Conservation (phyloP, 2,797 vertebrate species). For the Epinephelus malabaricus region DNA sequence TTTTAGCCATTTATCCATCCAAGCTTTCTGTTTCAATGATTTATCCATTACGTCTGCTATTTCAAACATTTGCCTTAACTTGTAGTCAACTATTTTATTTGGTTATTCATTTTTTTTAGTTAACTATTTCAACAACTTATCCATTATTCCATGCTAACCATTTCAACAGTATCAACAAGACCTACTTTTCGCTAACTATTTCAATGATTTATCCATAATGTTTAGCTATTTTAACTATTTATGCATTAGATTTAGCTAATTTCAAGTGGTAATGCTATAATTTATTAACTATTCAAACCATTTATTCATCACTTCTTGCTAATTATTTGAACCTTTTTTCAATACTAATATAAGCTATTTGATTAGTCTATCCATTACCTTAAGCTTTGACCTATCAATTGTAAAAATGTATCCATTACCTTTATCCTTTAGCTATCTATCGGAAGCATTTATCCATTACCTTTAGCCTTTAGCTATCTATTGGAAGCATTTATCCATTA, state of each 20-base stretch:
- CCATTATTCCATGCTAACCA: too few species aligned
- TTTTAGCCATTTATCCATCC: not conserved
- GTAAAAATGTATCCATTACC: not conserved
- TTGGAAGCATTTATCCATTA: not conserved
- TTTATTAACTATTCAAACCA: too few species aligned
- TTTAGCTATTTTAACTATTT: too few species aligned
- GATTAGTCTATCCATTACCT: not conserved
- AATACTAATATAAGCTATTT: too few species aligned
- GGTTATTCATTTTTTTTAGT: not conserved
- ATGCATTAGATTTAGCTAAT: too few species aligned
- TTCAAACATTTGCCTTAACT: not conserved
- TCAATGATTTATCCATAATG: too few species aligned
- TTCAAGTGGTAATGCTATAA: not conserved
- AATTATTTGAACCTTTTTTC: not conserved
- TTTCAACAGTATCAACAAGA: too few species aligned
- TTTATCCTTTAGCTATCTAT: not conserved
- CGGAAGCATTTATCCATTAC: not conserved
- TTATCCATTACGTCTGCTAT: not conserved
- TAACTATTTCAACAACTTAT: not conserved
- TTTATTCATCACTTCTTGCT: not conserved
- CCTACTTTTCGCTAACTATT: too few species aligned
- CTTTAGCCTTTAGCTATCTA: not conserved
- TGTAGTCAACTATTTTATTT: too few species aligned
- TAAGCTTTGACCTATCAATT: not conserved
- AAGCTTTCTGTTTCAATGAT: too few species aligned